phyloP scores from a whole-genome alignment of 2,888 invertebrate genomes.

The Tineola bisselliella region DNA sequence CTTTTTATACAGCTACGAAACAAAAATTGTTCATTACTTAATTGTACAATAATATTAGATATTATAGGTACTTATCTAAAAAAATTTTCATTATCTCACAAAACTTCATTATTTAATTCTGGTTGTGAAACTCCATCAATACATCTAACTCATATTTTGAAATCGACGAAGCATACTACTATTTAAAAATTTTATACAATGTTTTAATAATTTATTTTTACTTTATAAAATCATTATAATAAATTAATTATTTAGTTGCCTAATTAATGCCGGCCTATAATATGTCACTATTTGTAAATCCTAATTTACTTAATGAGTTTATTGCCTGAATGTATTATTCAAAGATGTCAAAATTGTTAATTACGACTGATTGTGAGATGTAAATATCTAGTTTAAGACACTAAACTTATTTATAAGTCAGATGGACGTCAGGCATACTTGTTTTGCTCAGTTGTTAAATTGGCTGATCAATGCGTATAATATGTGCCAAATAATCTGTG shows the following conservation, averaged over 20 bases:
- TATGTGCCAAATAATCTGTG: slow-evolving; percentile 59
- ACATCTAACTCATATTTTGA: neutral
- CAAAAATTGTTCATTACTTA: too few species aligned
- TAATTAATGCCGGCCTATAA: neutral
- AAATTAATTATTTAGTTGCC: neutral
- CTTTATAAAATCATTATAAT: neutral
- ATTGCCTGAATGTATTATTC: neutral
- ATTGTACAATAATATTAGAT: neutral
- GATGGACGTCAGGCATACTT: slow-evolving; percentile 59
- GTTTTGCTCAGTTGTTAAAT: slow-evolving; percentile 54
- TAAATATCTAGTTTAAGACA: slow-evolving; percentile 60
- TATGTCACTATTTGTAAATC: neutral
- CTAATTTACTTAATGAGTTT: neutral
- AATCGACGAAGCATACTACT: neutral
- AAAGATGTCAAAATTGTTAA: slow-evolving; percentile 16
- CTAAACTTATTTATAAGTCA: slow-evolving; percentile 33
- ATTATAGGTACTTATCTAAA: too few species aligned
- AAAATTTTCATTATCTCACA: too few species aligned
- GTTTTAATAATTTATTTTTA: neutral
- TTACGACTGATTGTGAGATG: slow-evolving; percentile 65
- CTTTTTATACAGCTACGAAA: neutral
- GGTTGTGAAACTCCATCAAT: slow-evolving; percentile 1
- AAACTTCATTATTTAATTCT: neutral
- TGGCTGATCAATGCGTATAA: slow-evolving; percentile 51
- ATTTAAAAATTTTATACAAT: neutral